Percentiles rank a stretch among this genome's conserved stretches.
These are phyloP conservation scores for Bufotes viridis DNA, from an alignment of 2,797 vertebrate genomes.

Conservation along the genomic window DNA sequence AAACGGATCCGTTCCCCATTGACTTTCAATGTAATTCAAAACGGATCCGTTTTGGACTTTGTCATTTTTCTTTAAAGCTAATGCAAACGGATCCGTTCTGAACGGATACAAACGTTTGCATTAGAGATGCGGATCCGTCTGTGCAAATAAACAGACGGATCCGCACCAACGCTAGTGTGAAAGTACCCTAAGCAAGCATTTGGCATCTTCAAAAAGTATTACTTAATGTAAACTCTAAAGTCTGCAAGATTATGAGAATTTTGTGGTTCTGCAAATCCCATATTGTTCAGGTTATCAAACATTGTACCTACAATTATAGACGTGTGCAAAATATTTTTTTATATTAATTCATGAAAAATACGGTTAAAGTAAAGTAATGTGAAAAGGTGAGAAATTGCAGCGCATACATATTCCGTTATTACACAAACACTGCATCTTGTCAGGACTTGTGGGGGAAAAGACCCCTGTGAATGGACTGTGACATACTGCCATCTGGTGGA, in stretches of 20 bases:
- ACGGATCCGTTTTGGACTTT: too few species aligned
- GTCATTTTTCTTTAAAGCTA: too few species aligned
- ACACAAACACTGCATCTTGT: constrained; percentile 4
- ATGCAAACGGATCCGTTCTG: too few species aligned
- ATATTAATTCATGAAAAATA: constrained; percentile 48
- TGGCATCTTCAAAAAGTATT: background rate
- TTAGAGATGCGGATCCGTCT: too few species aligned
- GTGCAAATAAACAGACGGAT: too few species aligned
- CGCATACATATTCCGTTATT: constrained; percentile 36
- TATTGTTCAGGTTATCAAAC: constrained; percentile 47
- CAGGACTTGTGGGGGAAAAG: background rate
- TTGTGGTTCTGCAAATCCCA: constrained; percentile 4
- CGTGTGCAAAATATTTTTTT: constrained; percentile 48
- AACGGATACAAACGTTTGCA: too few species aligned
- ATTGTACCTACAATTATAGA: constrained; percentile 35
- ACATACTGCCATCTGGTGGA: constrained; percentile 58
- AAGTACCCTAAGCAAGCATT: background rate
- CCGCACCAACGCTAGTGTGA: too few species aligned
- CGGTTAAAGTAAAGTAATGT: constrained; percentile 26
- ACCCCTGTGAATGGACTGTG: constrained; percentile 15
- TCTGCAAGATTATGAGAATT: constrained; percentile 6
- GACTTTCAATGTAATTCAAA: too few species aligned
- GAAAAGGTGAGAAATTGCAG: constrained; percentile 38
- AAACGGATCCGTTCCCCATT: too few species aligned
- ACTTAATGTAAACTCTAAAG: constrained; percentile 26